These are phyloP conservation scores for Trachymyrmex cornetzi DNA, from an alignment of 1,140 invertebrate species.

Conservation along the genomic window DNA sequence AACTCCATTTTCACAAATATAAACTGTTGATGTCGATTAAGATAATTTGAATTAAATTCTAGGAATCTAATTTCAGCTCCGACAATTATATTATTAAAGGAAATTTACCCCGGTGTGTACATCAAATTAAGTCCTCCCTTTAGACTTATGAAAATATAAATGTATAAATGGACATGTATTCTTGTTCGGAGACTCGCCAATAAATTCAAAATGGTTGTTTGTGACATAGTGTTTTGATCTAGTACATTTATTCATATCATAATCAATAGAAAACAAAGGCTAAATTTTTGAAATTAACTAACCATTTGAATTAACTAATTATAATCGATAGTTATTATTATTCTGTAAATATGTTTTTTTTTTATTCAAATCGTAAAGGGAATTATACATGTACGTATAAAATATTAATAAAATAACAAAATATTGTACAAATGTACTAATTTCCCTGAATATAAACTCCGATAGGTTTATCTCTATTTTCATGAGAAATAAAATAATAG, in stretches of 20 bases:
- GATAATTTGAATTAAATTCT: slow-evolving; percentile 11
- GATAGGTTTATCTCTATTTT: background rate
- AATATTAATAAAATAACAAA: slow-evolving; percentile 14
- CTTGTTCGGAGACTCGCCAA: slow-evolving; percentile 66
- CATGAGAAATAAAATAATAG: slow-evolving; percentile 14
- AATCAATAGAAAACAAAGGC: background rate
- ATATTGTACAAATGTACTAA: background rate
- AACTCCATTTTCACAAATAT: background rate
- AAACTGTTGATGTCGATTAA: background rate
- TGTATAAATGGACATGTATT: slow-evolving; percentile 68
- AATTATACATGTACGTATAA: background rate
- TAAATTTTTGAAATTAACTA: background rate
- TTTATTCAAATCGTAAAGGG: background rate
- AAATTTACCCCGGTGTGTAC: slow-evolving; percentile 61
- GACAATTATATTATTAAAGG: slow-evolving; percentile 10
- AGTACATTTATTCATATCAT: background rate
- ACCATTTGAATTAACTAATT: background rate
- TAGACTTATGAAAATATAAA: slow-evolving; percentile 72
- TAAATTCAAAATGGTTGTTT: slow-evolving; percentile 71
- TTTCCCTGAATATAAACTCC: background rate
- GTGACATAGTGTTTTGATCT: slow-evolving; percentile 63
- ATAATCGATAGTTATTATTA: slow-evolving; percentile 9
- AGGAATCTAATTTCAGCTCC: background rate
- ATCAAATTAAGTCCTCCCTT: slow-evolving; percentile 72
- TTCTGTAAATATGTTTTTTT: background rate